phyloP scores from a whole-genome alignment of 2,797 vertebrate species.

The Siniperca obscura region DNA sequence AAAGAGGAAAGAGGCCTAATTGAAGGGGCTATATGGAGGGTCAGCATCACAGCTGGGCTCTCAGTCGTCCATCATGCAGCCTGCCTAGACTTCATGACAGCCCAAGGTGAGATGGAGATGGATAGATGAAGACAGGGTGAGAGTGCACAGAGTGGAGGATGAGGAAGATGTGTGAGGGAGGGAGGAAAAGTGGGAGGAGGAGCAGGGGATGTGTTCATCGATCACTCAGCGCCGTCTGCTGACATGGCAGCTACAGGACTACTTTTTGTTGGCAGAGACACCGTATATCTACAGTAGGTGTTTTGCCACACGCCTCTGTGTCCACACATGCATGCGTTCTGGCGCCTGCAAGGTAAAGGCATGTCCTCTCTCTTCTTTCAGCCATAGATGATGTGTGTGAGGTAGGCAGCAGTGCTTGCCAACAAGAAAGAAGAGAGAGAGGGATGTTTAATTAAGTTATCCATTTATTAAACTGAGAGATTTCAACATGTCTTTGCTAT shows the following conservation, averaged over 20 bases:
- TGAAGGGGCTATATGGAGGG: conserved; percentile 24
- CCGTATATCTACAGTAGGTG: conserved; percentile 36
- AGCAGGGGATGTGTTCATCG: conserved; percentile 47
- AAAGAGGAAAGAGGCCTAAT: conserved; percentile 34
- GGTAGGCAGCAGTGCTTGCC: conserved; percentile 2
- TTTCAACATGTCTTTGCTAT: conserved; percentile 36
- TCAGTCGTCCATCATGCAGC: conserved; percentile 47
- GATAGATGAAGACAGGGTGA: conserved; percentile 41
- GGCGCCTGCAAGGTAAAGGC: conserved; percentile 5
- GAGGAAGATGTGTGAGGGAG: conserved; percentile 16
- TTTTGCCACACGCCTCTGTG: conserved; percentile 35
- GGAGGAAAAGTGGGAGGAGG: conserved; percentile 27
- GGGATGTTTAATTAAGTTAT: conserved; percentile 37
- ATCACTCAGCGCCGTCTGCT: conserved; percentile 58
- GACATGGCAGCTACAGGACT: conserved; percentile 63
- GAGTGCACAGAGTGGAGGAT: conserved; percentile 26
- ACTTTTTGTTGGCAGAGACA: conserved; percentile 52
- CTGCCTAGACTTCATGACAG: conserved; percentile 35
- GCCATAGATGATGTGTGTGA: conserved; percentile 6
- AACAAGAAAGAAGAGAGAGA: background rate
- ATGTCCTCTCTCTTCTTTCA: conserved; percentile 16
- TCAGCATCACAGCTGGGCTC: conserved; percentile 34
- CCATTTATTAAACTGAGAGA: conserved; percentile 34
- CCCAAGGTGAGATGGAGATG: conserved; percentile 58
- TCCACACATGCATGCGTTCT: conserved; percentile 13